phyloP scores from a whole-genome alignment of 2,113 vertebrate species.

The Xiphias gladius region DNA sequence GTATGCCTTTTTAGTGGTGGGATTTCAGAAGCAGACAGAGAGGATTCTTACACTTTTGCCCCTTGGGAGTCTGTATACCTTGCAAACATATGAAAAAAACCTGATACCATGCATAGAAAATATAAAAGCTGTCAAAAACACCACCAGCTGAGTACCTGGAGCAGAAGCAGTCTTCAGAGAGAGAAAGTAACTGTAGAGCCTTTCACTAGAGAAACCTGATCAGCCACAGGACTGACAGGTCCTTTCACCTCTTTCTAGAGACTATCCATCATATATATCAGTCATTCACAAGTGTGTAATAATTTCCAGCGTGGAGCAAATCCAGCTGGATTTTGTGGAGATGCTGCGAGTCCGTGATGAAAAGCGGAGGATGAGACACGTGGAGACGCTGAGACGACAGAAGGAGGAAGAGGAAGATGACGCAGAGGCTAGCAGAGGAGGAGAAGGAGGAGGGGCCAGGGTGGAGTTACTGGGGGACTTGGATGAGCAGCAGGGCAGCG shows the following conservation, averaged over 20 bases:
- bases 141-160: conserved; percentile 33
- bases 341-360: conserved; percentile 82
- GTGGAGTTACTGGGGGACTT: conserved; percentile 70
- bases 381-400: conserved; percentile 77
- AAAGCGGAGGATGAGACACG: conserved; percentile 75
- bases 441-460: conserved; percentile 28
- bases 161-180: conserved; percentile 58
- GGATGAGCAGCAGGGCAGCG: conserved; percentile 37
- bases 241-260: background rate
- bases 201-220: conserved; percentile 66
- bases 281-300: conserved; percentile 4
- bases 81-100: conserved; percentile 41
- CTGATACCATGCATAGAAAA: conserved; percentile 28
- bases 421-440: background rate
- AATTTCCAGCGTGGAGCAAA: conserved; percentile 66
- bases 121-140: conserved; percentile 48
- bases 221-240: background rate
- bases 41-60: conserved; percentile 39
- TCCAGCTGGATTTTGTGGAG: conserved; percentile 79
- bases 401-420: conserved; percentile 66
- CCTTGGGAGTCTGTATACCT: conserved; percentile 38
- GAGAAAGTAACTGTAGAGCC: conserved; percentile 18
- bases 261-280: conserved; percentile 10
- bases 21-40: conserved; percentile 29
- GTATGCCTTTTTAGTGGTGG: background rate